A percentile compares a stretch with the other conserved stretches of the same genome.
phyloP scores from a whole-genome alignment of 2,113 vertebrate genomes.

The Oreochromis tanganicae region DNA sequence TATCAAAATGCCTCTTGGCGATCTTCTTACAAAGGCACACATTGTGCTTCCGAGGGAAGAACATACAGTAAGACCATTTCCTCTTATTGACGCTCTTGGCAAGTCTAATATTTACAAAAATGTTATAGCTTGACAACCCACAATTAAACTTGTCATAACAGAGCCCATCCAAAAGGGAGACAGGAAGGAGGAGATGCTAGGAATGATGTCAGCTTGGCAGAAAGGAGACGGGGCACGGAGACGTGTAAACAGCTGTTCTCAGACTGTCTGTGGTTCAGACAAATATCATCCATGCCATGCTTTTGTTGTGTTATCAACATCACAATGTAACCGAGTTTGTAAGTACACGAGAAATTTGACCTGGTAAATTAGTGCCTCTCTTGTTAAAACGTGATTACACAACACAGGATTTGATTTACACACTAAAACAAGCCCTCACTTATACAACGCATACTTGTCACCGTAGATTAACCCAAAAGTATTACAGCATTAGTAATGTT shows the following conservation, averaged over 20 bases:
- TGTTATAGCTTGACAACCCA: constrained; percentile 75
- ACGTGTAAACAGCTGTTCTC: constrained; percentile 73
- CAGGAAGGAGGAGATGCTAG: constrained; percentile 66
- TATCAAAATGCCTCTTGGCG: constrained; percentile 58
- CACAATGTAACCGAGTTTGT: not conserved
- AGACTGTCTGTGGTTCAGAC: constrained; percentile 26
- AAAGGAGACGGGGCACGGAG: constrained; percentile 21
- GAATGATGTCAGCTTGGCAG: constrained; percentile 69
- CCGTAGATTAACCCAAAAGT: constrained; percentile 10
- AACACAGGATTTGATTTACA: not conserved
- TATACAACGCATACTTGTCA: not conserved
- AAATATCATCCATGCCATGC: constrained; percentile 27
- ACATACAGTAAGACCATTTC: constrained; percentile 64
- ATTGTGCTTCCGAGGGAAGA: constrained; percentile 61
- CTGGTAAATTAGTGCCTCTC: constrained; percentile 21
- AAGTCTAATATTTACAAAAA: constrained; percentile 77
- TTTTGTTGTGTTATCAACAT: constrained; percentile 47
- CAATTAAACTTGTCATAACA: constrained; percentile 83
- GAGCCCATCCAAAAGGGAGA: constrained; percentile 69
- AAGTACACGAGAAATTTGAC: constrained; percentile 20
- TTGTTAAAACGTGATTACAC: constrained; percentile 6
- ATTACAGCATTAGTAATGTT: not conserved
- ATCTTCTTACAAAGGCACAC: constrained; percentile 66
- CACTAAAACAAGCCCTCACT: constrained; percentile 25
- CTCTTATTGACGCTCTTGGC: constrained; percentile 71